Evolutionary conservation across 2,888 invertebrate genomes (phyloP).

Genomic region (Melieria picta): DNA sequence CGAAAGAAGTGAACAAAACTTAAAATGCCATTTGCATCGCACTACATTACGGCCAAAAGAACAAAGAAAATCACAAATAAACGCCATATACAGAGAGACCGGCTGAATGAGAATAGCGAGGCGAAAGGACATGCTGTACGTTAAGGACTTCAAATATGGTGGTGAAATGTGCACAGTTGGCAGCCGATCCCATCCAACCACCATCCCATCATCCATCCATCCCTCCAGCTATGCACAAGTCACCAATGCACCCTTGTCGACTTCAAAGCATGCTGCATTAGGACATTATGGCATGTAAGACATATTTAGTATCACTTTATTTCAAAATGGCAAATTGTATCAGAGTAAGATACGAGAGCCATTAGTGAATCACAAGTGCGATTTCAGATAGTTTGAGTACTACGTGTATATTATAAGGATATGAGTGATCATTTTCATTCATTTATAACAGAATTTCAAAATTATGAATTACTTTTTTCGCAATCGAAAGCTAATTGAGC

Average conservation of each 20-base stretch:
- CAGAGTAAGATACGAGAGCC: not conserved
- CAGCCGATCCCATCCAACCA: not conserved
- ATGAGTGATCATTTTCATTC: too few species aligned
- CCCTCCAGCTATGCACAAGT: not conserved
- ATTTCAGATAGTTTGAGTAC: slow-evolving; percentile 40
- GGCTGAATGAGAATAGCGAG: slow-evolving; percentile 33
- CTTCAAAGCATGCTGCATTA: slow-evolving; percentile 47
- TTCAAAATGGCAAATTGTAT: slow-evolving; percentile 20
- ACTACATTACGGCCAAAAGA: slow-evolving; percentile 56
- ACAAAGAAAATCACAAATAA: slow-evolving; percentile 59
- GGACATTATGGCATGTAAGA: not conserved
- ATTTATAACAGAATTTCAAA: too few species aligned
- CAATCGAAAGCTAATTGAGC: too few species aligned
- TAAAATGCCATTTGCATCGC: slow-evolving; percentile 61
- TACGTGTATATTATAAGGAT: too few species aligned
- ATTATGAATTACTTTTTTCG: too few species aligned
- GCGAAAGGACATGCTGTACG: slow-evolving; percentile 31
- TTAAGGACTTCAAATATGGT: slow-evolving; percentile 39
- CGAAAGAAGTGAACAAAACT: slow-evolving; percentile 47
- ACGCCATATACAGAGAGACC: slow-evolving; percentile 40
- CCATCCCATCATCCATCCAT: too few species aligned
- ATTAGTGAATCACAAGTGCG: slow-evolving; percentile 37
- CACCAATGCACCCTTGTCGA: slow-evolving; percentile 35
- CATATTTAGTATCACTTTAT: slow-evolving; percentile 8
- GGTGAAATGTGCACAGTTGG: slow-evolving; percentile 2